A percentile compares a stretch with the other conserved stretches of the same genome.
phyloP scores from a whole-genome alignment of 2,797 vertebrate species.

The Spinibarbus caldwelli region DNA sequence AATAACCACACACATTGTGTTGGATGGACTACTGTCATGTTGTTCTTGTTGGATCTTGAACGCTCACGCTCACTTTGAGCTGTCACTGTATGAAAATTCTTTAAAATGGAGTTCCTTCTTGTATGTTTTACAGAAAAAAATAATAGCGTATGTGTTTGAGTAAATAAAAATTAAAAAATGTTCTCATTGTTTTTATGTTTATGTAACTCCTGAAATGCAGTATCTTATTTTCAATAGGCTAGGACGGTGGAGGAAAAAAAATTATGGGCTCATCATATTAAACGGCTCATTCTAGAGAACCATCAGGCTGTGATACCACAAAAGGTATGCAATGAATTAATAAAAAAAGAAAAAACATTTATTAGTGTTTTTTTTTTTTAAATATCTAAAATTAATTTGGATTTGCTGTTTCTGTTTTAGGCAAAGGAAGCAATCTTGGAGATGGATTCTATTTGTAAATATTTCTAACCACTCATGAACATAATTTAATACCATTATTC shows the following conservation, averaged over 20 bases:
- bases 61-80: not conserved
- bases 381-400: not conserved
- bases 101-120: not conserved
- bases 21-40: not conserved
- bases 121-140: not conserved
- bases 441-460: conserved; percentile 92
- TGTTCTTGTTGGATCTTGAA: not conserved
- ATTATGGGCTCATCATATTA: conserved; percentile 94
- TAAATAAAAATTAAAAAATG: not conserved
- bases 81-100: not conserved
- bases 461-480: not conserved
- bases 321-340: conserved; percentile 77
- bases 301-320: conserved; percentile 92
- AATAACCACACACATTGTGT: not conserved
- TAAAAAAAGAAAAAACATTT: not conserved
- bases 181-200: not conserved
- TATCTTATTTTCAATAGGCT: conserved; percentile 73
- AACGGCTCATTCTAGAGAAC: conserved; percentile 93
- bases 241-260: conserved; percentile 89
- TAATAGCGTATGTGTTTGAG: not conserved
- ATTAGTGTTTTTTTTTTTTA: not conserved
- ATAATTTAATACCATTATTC: not conserved
- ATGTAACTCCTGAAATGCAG: not conserved
- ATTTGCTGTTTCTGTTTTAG: conserved; percentile 72
- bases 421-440: conserved; percentile 94